phyloP scores from a whole-genome alignment of 2,888 invertebrate species.

The Lymantria dispar region DNA sequence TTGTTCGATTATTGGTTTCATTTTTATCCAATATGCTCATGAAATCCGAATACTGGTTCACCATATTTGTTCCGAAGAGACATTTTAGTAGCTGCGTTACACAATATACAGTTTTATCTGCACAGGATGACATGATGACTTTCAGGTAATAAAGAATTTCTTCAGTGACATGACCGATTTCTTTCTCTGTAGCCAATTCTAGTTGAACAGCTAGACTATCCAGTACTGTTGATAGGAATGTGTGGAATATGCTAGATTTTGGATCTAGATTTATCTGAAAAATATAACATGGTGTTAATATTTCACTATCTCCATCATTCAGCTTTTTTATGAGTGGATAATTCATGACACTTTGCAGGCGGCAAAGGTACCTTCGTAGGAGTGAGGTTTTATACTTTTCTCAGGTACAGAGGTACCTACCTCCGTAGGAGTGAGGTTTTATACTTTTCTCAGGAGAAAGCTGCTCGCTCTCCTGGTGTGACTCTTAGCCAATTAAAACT shows the following conservation, averaged over 20 bases:
- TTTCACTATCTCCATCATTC: too few relatives aligned
- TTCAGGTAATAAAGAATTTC: constrained; percentile 90
- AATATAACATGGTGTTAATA: background rate
- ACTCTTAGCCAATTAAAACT: too few relatives aligned
- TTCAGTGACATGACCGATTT: constrained; percentile 89
- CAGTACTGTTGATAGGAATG: constrained; percentile 84
- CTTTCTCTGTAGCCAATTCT: constrained; percentile 86
- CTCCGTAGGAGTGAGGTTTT: background rate
- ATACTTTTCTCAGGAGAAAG: background rate
- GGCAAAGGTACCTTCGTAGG: too few relatives aligned
- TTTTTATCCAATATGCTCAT: constrained; percentile 54
- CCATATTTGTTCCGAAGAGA: constrained; percentile 89
- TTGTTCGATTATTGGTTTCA: constrained; percentile 18
- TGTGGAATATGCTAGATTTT: constrained; percentile 88
- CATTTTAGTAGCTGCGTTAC: constrained; percentile 90
- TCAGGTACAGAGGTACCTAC: too few relatives aligned
- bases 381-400: too few relatives aligned
- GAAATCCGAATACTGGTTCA: constrained; percentile 67
- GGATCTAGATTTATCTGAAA: constrained; percentile 89
- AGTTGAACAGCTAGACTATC: constrained; percentile 86
- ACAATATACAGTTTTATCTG: constrained; percentile 87
- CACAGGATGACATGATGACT: constrained; percentile 86
- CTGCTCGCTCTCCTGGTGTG: too few relatives aligned
- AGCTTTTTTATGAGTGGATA: too few relatives aligned
- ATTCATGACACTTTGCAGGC: too few relatives aligned